These are phyloP conservation scores for Orius laevigatus DNA, from an alignment of 1,140 invertebrate genomes.

Conservation along the genomic window DNA sequence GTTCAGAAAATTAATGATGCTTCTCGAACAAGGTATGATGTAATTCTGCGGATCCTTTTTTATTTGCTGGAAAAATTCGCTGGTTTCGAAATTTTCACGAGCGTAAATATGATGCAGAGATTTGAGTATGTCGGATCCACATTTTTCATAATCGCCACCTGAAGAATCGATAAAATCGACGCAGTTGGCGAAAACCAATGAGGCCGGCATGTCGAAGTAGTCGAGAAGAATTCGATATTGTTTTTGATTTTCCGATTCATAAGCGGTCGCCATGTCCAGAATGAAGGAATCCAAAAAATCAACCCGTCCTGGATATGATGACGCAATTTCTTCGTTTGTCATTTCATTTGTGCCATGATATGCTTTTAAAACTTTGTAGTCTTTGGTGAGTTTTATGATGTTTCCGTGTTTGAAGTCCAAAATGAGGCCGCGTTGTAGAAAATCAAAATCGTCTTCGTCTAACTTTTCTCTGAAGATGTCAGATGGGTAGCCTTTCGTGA, in stretches of 20 bases:
- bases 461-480: constrained; percentile 35
- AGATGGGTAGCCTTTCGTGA: constrained; percentile 39
- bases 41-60: constrained; percentile 45
- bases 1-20: constrained; percentile 45
- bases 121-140: constrained; percentile 50
- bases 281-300: constrained; percentile 34
- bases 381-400: constrained; percentile 41
- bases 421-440: constrained; percentile 56
- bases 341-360: constrained; percentile 51
- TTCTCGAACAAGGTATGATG: constrained; percentile 38
- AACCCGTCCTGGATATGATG: constrained; percentile 41
- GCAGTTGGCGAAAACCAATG: constrained; percentile 50
- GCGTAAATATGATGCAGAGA: constrained; percentile 43
- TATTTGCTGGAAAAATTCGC: constrained; percentile 43
- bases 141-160: constrained; percentile 27
- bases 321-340: constrained; percentile 35
- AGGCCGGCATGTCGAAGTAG: constrained; percentile 56
- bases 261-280: constrained; percentile 37
- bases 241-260: constrained; percentile 40
- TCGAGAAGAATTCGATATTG: constrained; percentile 51
- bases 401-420: constrained; percentile 59
- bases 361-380: constrained; percentile 45
- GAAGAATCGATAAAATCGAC: constrained; percentile 50
- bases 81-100: constrained; percentile 40
- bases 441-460: constrained; percentile 36